phyloP scores from a whole-genome alignment of 2,113 vertebrate species.

The Scophthalmus maximus region DNA sequence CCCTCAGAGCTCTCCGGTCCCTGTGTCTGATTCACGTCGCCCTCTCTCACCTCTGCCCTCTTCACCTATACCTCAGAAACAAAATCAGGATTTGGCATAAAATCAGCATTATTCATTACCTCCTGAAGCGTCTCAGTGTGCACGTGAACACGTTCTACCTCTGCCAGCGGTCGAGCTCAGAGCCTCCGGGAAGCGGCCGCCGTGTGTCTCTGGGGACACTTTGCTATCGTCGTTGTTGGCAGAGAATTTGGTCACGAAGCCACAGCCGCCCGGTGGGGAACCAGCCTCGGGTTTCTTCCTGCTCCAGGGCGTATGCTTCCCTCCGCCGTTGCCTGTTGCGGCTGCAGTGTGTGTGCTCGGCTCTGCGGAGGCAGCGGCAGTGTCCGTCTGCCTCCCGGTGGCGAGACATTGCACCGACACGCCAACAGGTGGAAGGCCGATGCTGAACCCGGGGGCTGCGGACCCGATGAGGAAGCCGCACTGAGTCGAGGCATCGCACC shows the following conservation, averaged over 20 bases:
- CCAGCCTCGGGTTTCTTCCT: conserved; percentile 14
- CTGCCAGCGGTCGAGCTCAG: background rate
- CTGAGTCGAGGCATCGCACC: conserved; percentile 81
- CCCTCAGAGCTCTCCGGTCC: background rate
- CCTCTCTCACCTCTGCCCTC: conserved; percentile 28
- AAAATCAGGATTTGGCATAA: background rate
- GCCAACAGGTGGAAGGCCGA: conserved; percentile 3
- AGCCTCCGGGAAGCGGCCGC: background rate
- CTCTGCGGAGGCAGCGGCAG: background rate
- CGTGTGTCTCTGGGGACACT: conserved; percentile 6
- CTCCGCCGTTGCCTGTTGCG: conserved; percentile 1
- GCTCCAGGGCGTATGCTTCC: conserved; percentile 6
- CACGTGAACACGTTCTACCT: conserved; percentile 54
- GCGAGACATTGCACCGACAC: conserved; percentile 22
- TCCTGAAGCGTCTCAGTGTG: background rate
- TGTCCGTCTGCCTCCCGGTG: conserved; percentile 76
- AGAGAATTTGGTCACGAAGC: background rate
- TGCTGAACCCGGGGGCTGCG: background rate
- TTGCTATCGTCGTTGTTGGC: background rate
- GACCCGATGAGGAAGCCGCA: conserved; percentile 54
- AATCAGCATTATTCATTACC: background rate
- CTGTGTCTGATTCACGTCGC: conserved; percentile 22
- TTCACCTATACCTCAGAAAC: conserved; percentile 38
- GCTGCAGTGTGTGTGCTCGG: background rate
- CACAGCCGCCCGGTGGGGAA: conserved; percentile 2